These are phyloP conservation scores for Deladenus siricidicola DNA, from an alignment of 2,888 invertebrate species.

Conservation along the genomic window DNA sequence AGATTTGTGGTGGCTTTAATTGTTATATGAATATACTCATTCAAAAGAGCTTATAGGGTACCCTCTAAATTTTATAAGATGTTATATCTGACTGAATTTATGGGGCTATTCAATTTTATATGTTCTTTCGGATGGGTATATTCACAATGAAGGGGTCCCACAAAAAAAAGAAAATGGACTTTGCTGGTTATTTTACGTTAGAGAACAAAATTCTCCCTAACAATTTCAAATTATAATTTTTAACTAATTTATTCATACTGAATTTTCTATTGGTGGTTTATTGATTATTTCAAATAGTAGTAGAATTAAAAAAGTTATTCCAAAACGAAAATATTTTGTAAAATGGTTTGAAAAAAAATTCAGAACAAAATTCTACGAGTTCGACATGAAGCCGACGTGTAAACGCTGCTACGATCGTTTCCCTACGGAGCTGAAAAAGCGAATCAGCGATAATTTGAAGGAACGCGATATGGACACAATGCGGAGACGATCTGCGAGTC, in stretches of 20 bases:
- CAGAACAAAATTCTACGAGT: constrained; percentile 86
- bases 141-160: no score
- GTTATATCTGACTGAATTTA: no score
- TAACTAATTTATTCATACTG: not conserved
- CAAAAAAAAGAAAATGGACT: no score
- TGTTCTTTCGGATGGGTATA: no score
- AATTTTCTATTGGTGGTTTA: not conserved
- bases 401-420: constrained; percentile 96
- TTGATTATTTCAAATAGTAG: not conserved
- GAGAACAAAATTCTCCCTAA: not conserved
- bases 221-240: not conserved
- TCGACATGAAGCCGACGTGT: constrained; percentile 94
- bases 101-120: no score
- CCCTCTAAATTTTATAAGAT: no score
- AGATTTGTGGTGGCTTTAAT: no score
- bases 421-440: constrained; percentile 81
- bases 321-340: not conserved
- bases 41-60: no score
- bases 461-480: constrained; percentile 35
- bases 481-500: constrained; percentile 27
- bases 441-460: constrained; percentile 60
- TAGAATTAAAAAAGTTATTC: not conserved
- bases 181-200: not conserved
- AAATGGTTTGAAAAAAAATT: no score
- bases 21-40: no score